Evolutionary conservation across 1,140 invertebrate species (phyloP).

Genomic region (Ruditapes philippinarum): DNA sequence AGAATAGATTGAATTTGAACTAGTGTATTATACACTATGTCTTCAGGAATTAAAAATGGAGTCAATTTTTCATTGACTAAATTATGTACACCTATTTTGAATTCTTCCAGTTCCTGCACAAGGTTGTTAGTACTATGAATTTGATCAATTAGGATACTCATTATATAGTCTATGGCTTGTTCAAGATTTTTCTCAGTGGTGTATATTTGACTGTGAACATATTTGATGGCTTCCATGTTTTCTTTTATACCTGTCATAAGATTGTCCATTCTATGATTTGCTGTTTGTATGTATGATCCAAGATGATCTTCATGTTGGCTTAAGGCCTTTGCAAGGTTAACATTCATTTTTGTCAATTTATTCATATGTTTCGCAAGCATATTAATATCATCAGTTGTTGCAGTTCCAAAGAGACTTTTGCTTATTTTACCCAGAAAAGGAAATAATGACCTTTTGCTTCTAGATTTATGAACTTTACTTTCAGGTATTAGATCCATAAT

Average conservation of each 20-base stretch:
- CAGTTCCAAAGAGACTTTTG: constrained; percentile 69
- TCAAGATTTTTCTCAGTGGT: background rate
- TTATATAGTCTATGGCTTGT: background rate
- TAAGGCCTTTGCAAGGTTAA: constrained; percentile 28
- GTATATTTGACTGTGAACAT: background rate
- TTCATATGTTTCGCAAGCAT: constrained; percentile 53
- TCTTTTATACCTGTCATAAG: constrained; percentile 14
- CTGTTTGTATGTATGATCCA: background rate
- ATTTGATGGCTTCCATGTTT: constrained; percentile 14
- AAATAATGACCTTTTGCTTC: constrained; percentile 49
- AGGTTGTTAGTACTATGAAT: constrained; percentile 1
- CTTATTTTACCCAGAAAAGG: constrained; percentile 66
- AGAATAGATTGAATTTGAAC: constrained; percentile 42
- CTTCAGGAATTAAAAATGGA: constrained; percentile 26
- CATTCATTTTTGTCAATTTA: constrained; percentile 14
- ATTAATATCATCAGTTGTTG: constrained; percentile 57
- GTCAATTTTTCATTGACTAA: constrained; percentile 36
- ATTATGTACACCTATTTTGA: constrained; percentile 23
- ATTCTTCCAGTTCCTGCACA: constrained; percentile 13
- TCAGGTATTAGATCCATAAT: constrained; percentile 36
- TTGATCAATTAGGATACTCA: constrained; percentile 15
- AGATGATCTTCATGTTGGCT: constrained; percentile 49
- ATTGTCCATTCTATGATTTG: constrained; percentile 46
- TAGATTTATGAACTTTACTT: background rate
- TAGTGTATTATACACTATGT: background rate